Conservation (phyloP, 2,797 vertebrate genomes). For the Telmatherina bonti region DNA sequence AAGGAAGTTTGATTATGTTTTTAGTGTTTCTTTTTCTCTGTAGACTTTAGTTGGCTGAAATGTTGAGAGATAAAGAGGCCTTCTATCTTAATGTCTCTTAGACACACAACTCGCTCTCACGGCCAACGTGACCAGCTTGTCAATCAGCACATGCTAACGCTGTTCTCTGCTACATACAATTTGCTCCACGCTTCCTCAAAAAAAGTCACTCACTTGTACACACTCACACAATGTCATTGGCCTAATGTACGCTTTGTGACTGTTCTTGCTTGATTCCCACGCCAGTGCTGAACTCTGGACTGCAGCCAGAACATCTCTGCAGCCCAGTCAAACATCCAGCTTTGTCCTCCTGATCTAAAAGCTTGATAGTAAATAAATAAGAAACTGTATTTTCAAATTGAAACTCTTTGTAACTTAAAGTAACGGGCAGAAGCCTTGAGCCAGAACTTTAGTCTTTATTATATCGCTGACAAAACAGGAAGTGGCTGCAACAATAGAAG, state of each 20-base stretch:
- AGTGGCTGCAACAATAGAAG: background rate
- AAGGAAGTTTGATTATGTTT: background rate
- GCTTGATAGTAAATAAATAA: background rate
- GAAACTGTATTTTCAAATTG: background rate
- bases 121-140: conserved; percentile 70
- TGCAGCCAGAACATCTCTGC: conserved; percentile 61
- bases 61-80: conserved; percentile 49
- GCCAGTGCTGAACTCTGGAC: conserved; percentile 69
- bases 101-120: conserved; percentile 38
- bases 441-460: too few relatives aligned
- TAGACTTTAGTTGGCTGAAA: conserved; percentile 16
- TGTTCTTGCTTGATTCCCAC: conserved; percentile 76
- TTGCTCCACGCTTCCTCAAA: conserved; percentile 19
- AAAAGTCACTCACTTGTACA: conserved; percentile 25
- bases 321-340: conserved; percentile 51
- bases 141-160: conserved; percentile 62
- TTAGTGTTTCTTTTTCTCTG: conserved; percentile 18
- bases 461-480: background rate
- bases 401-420: too few relatives aligned
- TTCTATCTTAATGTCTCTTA: conserved; percentile 37
- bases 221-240: conserved; percentile 42
- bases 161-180: conserved; percentile 35
- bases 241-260: conserved; percentile 65
- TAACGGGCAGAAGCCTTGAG: too few relatives aligned
- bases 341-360: conserved; percentile 20